Conservation (phyloP, 2,888 invertebrate genomes). For the Mongoloraphidia duomilia region DNA sequence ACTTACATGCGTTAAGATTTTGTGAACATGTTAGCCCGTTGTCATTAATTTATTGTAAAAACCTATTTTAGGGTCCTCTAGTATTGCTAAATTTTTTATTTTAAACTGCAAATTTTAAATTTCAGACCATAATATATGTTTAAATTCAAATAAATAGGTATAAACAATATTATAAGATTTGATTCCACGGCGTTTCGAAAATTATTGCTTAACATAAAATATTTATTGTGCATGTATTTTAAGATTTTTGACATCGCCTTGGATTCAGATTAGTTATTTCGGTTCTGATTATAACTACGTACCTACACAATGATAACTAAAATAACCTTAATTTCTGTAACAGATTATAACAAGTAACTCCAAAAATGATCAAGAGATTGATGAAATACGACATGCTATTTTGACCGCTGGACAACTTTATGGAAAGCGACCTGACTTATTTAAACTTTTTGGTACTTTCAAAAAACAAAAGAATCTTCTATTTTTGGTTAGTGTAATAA, state of each 20-base stretch:
- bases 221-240: too few relatives aligned
- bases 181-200: too few relatives aligned
- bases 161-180: too few relatives aligned
- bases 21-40: too few relatives aligned
- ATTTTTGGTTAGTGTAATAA: conserved; percentile 31
- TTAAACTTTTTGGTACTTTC: conserved; percentile 50
- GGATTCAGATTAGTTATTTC: background rate
- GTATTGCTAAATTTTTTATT: too few relatives aligned
- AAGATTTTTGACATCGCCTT: background rate
- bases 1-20: too few relatives aligned
- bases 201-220: too few relatives aligned
- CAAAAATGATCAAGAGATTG: conserved; percentile 25
- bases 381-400: conserved; percentile 48
- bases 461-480: conserved; percentile 34
- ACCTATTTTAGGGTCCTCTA: too few relatives aligned
- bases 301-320: background rate
- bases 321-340: conserved; percentile 8
- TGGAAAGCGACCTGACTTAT: conserved; percentile 39
- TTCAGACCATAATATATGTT: too few relatives aligned
- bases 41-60: too few relatives aligned
- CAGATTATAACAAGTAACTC: conserved; percentile 29
- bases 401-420: conserved; percentile 41
- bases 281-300: background rate
- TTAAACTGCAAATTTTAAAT: too few relatives aligned
- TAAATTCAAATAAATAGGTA: too few relatives aligned